Evolutionary conservation across 2,113 vertebrate genomes (phyloP), one percentile per base, ranked within the genome.

Genomic region (Andinoacara biseriatus): DNA sequence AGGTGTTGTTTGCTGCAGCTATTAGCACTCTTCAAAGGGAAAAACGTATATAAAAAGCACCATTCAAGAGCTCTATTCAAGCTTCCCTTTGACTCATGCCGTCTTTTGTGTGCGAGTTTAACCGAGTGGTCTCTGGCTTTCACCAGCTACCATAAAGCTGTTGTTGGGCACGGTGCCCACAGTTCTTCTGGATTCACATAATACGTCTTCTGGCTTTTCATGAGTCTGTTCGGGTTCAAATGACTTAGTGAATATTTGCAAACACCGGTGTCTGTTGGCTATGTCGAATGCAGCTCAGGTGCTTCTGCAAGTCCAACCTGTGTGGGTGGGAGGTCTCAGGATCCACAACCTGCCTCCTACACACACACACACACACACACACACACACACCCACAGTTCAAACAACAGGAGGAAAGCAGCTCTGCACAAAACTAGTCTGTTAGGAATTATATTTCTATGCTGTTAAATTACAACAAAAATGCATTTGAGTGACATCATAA

Each of bases 281-380:
- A 58, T 58, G 85, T 33, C 13, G 38, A 89, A 83, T 62, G 80
- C 80, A 49, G 87, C 91, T 93, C 92, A 94, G 92, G 92, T 94
- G 90, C 86, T 84, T 63, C 89, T 89, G 86, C 80, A 86, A 67
- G 76, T 74, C 77, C 77, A 62, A 93, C 91, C 92, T 57, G 86
- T 5, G 94, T 93, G 87, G 93, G 93, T 14, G 77, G 78, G 60
- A 87, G 92, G 91, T 83, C 91, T 74, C 60, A 3, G 18, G 87
- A 89, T 90, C 86, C 78, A 86, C 85, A 87, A 86, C 90, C 82
- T 29, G 29, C 88, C 91, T 90, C 94, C 91, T 20, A 93, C 93
- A 56, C 93, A 84, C 59, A 78, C 56, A 81, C 3, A 72, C 69
- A 61, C 58, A 26, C 56, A 59, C 43, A 31, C 22, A 61, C 49